Base-by-base conservation (phyloP, 2,113 vertebrate genomes). In the Ceratotherium simum region DNA sequence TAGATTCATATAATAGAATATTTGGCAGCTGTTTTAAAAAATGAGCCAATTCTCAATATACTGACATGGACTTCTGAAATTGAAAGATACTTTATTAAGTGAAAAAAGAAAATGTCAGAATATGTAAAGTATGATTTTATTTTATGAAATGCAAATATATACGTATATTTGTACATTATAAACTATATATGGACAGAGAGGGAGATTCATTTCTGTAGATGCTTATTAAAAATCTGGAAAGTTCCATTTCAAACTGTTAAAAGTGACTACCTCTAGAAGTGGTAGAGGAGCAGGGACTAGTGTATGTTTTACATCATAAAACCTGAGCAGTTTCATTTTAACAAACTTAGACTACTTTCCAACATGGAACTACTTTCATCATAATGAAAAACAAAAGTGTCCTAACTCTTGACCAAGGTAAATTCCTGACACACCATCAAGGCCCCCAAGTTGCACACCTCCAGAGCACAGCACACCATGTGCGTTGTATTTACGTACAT, bases 31-130 rank as follows among this genome's bases (percentile, higher is more conserved):
- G 1, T 42, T 90, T 72, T 42, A 42, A 42, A 80, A 78, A 67
- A 85, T 82, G 48, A 92, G 60, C 36, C 88, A 82, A 73, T 92
- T 92, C 80, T 90, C 48, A 85, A 67, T 87, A 95, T 42, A 67
- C 8, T 75, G 21, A 65, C 27, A 81, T 9, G 5, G 11, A 69
- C 18, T 80, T 97, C 70, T 90, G 29, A 94, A 86, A 62, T 54
- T 10, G 12, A 96, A 95, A 93, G 27, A 82, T 46, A 83, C 48
- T 31, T 62, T 29, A 62, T 93, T 67, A 78, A 91, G 31, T 27
- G 14, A 73, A 67, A 78, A 79, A 94, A 46, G 27, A 69, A 94
- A 85, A 65, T 65, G 9, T 48, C 27, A 75, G 27, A 76, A 87
- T 7, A 54, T 27, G 23, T 58, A 56, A 90, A 93, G 42, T 78